A percentile compares a stretch with the other conserved stretches of the same genome.
phyloP scores from a whole-genome alignment of 1,140 invertebrate genomes.

The Atta colombica region DNA sequence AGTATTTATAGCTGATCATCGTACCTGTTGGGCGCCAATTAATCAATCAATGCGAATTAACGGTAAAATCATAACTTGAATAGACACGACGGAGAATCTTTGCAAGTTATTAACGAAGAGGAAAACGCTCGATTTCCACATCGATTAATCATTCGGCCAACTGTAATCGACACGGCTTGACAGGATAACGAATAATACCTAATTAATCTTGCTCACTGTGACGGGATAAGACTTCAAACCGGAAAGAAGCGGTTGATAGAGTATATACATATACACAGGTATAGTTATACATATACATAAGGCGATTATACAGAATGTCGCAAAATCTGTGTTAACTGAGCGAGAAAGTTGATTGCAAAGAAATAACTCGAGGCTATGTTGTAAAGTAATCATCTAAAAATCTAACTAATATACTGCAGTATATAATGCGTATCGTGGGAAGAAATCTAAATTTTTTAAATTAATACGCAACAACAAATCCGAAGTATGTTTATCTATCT shows the following conservation, averaged over 20 bases:
- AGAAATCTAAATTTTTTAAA: background rate
- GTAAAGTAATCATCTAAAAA: background rate
- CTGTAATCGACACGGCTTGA: conserved; percentile 67
- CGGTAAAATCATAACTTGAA: conserved; percentile 32
- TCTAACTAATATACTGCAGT: background rate
- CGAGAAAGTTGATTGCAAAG: background rate
- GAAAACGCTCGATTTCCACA: conserved; percentile 24
- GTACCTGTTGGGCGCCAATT: conserved; percentile 74
- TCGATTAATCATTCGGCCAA: conserved; percentile 66
- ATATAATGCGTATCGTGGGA: background rate
- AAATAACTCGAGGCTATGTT: background rate
- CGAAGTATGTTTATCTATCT: background rate
- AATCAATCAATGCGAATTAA: conserved; percentile 63
- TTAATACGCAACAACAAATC: too few species aligned
- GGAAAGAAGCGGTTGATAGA: conserved; percentile 19
- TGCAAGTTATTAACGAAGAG: conserved; percentile 46
- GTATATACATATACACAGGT: conserved; percentile 62
- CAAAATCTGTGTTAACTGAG: conserved; percentile 1
- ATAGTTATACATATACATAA: conserved; percentile 62
- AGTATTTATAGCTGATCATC: conserved; percentile 58
- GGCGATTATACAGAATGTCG: conserved; percentile 38
- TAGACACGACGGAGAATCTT: background rate
- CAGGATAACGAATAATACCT: conserved; percentile 47
- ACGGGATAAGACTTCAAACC: conserved; percentile 33
- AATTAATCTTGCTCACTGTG: conserved; percentile 60